Percentiles rank a stretch among this genome's conserved stretches.
Evolutionary conservation across 2,113 vertebrate genomes (phyloP).

Genomic region (Shinisaurus crocodilurus): DNA sequence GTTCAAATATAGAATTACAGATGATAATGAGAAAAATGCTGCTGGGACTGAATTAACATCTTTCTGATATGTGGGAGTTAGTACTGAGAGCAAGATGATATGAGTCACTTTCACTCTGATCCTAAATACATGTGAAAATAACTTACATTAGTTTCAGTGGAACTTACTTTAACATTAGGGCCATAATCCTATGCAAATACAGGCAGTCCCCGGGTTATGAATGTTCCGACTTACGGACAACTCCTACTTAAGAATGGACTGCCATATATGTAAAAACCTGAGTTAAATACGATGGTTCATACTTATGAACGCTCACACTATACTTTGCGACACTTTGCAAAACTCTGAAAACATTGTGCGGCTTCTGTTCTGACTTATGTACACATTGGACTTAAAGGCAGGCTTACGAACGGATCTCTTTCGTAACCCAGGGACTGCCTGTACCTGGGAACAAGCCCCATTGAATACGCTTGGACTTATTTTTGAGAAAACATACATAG

Average conservation of each 20-base stretch:
- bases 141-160: neutral
- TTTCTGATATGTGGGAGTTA: constrained; percentile 53
- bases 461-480: neutral
- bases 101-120: constrained; percentile 33
- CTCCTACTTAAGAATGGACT: no score
- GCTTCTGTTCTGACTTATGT: no score
- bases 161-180: neutral
- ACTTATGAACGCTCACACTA: no score
- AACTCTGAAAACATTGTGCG: no score
- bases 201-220: no score
- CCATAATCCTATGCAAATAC: neutral
- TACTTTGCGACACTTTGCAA: no score
- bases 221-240: no score
- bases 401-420: no score
- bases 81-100: constrained; percentile 15
- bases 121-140: constrained; percentile 27
- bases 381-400: no score
- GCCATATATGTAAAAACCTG: no score
- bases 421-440: no score
- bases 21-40: constrained; percentile 55
- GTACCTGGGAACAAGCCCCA: neutral
- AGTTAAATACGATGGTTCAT: no score
- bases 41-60: constrained; percentile 52
- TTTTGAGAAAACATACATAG: neutral
- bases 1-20: constrained; percentile 57